Evolutionary conservation across 2,113 vertebrate genomes (phyloP).

Genomic region (Catagonus wagneri): DNA sequence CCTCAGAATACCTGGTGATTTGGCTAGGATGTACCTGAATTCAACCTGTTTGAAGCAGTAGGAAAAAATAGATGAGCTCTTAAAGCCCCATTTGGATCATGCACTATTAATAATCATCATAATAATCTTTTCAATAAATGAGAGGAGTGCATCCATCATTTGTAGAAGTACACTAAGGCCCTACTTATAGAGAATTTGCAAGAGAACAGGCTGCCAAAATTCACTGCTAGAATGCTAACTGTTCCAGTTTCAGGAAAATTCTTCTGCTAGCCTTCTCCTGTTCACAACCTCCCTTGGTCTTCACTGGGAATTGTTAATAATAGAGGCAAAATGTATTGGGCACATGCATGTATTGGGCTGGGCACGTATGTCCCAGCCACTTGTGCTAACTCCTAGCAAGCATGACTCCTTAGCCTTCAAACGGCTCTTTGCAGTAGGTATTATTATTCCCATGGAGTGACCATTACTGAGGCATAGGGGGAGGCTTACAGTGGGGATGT

Average conservation of each 20-base stretch:
- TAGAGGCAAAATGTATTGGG: background rate
- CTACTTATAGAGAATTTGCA: background rate
- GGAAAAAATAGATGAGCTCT: background rate
- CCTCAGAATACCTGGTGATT: background rate
- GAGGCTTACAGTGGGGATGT: background rate
- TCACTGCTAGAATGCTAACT: background rate
- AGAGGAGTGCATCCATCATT: background rate
- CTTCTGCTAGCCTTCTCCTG: background rate
- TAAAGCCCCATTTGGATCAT: background rate
- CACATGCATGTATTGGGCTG: too few relatives aligned
- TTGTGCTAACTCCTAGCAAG: background rate
- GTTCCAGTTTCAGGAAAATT: background rate
- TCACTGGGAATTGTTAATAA: background rate
- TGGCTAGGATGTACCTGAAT: background rate
- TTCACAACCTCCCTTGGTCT: background rate
- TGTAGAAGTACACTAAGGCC: background rate
- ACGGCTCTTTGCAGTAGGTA: background rate
- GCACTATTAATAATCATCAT: background rate
- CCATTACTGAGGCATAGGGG: background rate
- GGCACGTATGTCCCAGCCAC: background rate
- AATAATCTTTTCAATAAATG: background rate
- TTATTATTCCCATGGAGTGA: background rate
- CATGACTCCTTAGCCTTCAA: too few relatives aligned
- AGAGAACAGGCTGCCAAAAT: background rate
- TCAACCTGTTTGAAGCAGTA: background rate